A percentile compares a stretch with the other conserved stretches of the same genome.
Conservation (phyloP, 2,113 vertebrate genomes). For the Cynocephalus volans region DNA sequence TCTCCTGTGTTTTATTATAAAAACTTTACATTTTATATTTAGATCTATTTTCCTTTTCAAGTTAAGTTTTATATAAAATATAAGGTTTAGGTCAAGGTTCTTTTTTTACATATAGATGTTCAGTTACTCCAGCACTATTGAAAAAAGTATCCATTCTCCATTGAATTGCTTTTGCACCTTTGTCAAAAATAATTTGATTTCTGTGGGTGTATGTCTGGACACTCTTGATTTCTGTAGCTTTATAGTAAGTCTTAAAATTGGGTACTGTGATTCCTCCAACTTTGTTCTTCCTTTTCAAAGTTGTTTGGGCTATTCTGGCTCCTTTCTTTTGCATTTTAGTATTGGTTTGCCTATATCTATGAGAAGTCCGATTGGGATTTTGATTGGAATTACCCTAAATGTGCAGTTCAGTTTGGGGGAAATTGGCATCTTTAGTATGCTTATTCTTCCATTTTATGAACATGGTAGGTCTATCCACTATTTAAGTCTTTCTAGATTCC, state of each 20-base stretch:
- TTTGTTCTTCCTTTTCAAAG: not conserved
- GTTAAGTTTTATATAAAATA: conserved; percentile 2
- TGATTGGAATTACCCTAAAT: conserved; percentile 29
- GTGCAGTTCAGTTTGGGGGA: not conserved
- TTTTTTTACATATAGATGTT: not conserved
- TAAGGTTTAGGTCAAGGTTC: not conserved
- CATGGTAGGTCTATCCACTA: not conserved
- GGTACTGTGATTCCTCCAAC: not conserved
- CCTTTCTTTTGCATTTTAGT: not conserved
- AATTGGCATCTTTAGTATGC: not conserved
- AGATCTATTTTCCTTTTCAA: conserved; percentile 18
- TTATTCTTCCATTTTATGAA: not conserved
- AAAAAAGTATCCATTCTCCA: conserved; percentile 1
- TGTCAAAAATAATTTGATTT: not conserved
- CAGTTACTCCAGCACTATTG: not conserved
- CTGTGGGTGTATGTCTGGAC: not conserved
- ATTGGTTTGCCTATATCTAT: not conserved
- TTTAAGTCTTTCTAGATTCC: not conserved
- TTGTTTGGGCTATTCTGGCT: not conserved
- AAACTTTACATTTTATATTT: conserved; percentile 35
- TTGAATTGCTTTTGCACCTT: not conserved
- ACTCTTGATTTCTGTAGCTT: not conserved
- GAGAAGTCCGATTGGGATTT: not conserved
- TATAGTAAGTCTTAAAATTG: not conserved
- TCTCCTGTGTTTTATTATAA: not conserved